Conservation (phyloP, 2,888 invertebrate species). For the Prosopocoilus inquinatus region DNA sequence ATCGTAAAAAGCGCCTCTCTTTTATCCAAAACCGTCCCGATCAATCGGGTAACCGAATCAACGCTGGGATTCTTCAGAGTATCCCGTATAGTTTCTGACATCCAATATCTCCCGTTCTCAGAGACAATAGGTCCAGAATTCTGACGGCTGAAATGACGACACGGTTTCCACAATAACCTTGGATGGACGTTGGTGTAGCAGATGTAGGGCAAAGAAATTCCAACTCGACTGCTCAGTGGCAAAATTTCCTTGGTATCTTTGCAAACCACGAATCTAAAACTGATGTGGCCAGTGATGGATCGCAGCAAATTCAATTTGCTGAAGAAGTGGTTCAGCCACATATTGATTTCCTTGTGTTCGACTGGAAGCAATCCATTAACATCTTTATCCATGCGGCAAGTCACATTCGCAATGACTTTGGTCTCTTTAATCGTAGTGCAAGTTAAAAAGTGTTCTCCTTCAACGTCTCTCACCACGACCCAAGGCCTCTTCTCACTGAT, state of each 20-base stretch:
- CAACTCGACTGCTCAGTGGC: conserved; percentile 70
- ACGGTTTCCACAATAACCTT: conserved; percentile 62
- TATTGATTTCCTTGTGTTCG: conserved; percentile 64
- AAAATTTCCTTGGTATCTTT: conserved; percentile 57
- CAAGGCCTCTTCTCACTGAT: conserved; percentile 74
- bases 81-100: conserved; percentile 58
- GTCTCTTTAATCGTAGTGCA: conserved; percentile 82
- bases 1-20: conserved; percentile 77
- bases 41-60: conserved; percentile 58
- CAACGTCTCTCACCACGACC: conserved; percentile 75
- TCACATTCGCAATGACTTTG: conserved; percentile 75
- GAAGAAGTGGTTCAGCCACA: conserved; percentile 73
- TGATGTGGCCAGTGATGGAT: conserved; percentile 74
- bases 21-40: conserved; percentile 71
- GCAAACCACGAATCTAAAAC: conserved; percentile 71
- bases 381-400: conserved; percentile 68
- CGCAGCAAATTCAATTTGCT: conserved; percentile 62
- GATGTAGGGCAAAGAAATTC: conserved; percentile 77
- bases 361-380: conserved; percentile 68
- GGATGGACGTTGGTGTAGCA: conserved; percentile 72
- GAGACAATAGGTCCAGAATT: conserved; percentile 55
- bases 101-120: conserved; percentile 56
- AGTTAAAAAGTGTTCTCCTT: conserved; percentile 74
- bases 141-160: conserved; percentile 60
- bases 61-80: conserved; percentile 52